Conservation (phyloP, 2,113 vertebrate genomes). For the Prietella phreatophila region DNA sequence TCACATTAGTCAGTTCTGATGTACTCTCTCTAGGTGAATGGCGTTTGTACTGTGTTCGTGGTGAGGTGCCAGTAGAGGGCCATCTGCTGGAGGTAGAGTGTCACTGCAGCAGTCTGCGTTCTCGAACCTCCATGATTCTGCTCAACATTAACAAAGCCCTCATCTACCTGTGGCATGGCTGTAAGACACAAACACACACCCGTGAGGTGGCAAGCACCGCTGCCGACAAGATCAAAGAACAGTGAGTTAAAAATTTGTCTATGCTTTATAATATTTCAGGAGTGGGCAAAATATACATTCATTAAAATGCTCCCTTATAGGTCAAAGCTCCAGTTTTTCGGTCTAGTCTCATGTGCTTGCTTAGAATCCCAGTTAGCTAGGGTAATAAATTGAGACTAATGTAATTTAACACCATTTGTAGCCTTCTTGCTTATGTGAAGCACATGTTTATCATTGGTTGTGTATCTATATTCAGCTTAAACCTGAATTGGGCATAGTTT, state of each 20-base stretch:
- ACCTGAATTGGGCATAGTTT: neutral
- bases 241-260: conserved; percentile 75
- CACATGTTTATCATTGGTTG: neutral
- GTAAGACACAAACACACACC: conserved; percentile 90
- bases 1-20: neutral
- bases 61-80: conserved; percentile 88
- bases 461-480: neutral
- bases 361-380: neutral
- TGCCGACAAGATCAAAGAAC: conserved; percentile 90
- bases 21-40: conserved; percentile 81
- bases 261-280: neutral
- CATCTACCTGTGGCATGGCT: conserved; percentile 97
- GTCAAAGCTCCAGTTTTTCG: neutral
- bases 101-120: conserved; percentile 96
- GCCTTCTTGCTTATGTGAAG: neutral
- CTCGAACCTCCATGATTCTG: conserved; percentile 91
- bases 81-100: conserved; percentile 94
- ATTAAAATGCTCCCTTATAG: neutral
- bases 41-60: conserved; percentile 93
- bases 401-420: neutral
- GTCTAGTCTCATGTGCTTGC: neutral
- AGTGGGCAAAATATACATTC: neutral
- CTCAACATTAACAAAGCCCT: conserved; percentile 90
- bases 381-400: neutral
- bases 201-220: conserved; percentile 85